Conservation (phyloP, 35 echinoderm and acorn worm genomes). For the Anneissia japonica region DNA sequence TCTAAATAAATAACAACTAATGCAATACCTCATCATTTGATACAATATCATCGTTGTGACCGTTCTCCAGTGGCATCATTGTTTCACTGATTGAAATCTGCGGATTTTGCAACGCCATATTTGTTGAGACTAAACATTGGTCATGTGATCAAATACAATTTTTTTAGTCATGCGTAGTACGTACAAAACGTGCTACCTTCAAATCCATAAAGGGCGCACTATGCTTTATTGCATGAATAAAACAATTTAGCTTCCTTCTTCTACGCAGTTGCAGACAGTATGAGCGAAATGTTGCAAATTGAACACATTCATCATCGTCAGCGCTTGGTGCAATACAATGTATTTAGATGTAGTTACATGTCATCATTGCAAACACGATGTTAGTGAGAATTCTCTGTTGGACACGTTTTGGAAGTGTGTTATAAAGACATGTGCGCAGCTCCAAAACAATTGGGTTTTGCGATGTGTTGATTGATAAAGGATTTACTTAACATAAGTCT, state of each 20-base stretch:
- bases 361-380: no score
- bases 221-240: not conserved
- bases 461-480: no score
- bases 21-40: constrained; percentile 1
- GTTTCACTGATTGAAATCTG: not conserved
- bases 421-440: no score
- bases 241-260: not conserved
- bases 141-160: constrained; percentile 2
- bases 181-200: not conserved
- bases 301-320: not conserved
- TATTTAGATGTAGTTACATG: not conserved
- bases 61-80: not conserved
- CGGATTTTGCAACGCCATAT: not conserved
- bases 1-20: not conserved
- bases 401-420: no score
- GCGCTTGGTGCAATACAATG: not conserved
- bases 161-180: not conserved
- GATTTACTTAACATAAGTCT: no score
- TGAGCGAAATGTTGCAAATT: not conserved
- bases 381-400: no score
- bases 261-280: not conserved
- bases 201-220: not conserved
- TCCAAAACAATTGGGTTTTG: no score
- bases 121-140: not conserved
- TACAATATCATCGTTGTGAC: not conserved